Conservation (phyloP, 2,797 vertebrate species). For the Antennarius maculatus region DNA sequence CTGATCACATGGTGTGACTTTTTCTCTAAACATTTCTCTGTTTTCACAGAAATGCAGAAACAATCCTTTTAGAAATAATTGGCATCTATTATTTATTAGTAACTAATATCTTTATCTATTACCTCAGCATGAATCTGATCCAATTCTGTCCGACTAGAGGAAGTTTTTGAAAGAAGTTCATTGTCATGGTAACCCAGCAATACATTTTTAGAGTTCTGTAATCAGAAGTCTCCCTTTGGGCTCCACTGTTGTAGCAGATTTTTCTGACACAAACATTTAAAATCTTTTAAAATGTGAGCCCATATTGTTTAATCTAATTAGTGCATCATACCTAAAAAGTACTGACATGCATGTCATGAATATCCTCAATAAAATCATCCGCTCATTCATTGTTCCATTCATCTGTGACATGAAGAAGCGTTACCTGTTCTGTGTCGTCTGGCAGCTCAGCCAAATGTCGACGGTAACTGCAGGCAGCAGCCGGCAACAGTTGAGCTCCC, state of each 20-base stretch:
- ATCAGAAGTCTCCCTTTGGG: neutral
- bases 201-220: neutral
- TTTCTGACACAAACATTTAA: neutral
- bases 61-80: neutral
- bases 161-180: neutral
- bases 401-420: conserved; percentile 18
- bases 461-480: conserved; percentile 32
- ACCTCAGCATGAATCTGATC: neutral
- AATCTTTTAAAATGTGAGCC: neutral
- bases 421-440: conserved; percentile 60
- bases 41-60: no score
- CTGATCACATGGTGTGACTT: no score
- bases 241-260: neutral
- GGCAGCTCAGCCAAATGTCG: conserved; percentile 28
- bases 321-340: neutral
- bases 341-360: neutral
- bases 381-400: neutral
- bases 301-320: neutral
- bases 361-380: neutral
- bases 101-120: neutral
- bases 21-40: no score
- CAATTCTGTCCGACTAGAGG: neutral
- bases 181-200: neutral
- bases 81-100: neutral
- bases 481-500: conserved; percentile 17